These are phyloP conservation scores for Tetragnatha montana DNA, from an alignment of 2,888 invertebrate genomes.

Conservation along the genomic window DNA sequence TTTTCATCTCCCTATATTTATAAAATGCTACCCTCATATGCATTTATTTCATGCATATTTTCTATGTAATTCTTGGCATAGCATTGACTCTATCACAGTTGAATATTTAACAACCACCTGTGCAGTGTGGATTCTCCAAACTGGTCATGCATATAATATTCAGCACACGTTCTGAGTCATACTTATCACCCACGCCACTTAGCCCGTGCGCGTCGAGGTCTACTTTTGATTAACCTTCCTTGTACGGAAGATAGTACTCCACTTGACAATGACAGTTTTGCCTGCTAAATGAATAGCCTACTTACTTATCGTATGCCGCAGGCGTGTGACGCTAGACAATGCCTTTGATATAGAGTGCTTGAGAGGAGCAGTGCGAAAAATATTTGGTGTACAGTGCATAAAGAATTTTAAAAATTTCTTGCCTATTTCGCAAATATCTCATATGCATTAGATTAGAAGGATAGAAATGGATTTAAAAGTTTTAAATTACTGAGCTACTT, in stretches of 20 bases:
- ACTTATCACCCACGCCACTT: slow-evolving; percentile 32
- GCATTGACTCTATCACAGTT: too few relatives aligned
- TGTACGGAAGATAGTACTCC: not conserved
- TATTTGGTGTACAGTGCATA: too few relatives aligned
- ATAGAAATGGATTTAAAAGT: too few relatives aligned
- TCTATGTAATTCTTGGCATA: too few relatives aligned
- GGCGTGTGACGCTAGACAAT: not conserved
- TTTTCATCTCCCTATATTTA: too few relatives aligned
- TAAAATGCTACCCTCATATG: too few relatives aligned
- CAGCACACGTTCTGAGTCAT: slow-evolving; percentile 37
- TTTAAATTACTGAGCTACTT: too few relatives aligned
- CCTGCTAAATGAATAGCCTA: not conserved
- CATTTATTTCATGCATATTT: too few relatives aligned
- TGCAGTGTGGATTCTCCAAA: not conserved
- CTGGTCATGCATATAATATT: slow-evolving; percentile 9
- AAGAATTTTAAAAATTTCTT: too few relatives aligned
- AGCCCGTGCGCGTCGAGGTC: slow-evolving; percentile 1
- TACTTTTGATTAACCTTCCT: slow-evolving; percentile 16
- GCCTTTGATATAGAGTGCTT: not conserved
- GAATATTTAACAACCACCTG: not conserved
- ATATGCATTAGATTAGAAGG: too few relatives aligned
- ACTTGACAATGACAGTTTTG: not conserved
- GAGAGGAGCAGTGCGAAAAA: too few relatives aligned
- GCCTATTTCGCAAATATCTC: too few relatives aligned
- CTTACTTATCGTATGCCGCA: not conserved